Evolutionary conservation across 2,797 vertebrate species (phyloP).

Genomic region (Fratercula arctica): DNA sequence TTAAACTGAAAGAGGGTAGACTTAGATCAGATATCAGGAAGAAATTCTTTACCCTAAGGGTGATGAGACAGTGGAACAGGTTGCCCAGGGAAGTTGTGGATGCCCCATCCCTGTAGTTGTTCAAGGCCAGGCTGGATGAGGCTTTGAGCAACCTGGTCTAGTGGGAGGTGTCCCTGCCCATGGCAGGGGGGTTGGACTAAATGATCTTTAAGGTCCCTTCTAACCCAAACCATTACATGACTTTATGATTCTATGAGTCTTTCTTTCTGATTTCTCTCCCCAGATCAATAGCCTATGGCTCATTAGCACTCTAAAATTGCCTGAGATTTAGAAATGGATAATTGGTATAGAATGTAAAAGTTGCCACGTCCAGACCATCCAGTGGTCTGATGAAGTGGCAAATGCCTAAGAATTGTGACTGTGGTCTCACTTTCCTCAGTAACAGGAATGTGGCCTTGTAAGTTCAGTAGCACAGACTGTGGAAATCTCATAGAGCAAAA

Average conservation of each 20-base stretch:
- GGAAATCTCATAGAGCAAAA: neutral
- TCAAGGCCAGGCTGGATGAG: neutral
- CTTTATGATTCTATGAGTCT: neutral
- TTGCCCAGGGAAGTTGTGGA: neutral
- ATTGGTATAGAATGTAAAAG: neutral
- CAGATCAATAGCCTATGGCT: neutral
- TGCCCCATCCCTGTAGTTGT: no score
- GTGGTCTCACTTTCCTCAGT: neutral
- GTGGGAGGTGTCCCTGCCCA: neutral
- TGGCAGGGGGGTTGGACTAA: neutral
- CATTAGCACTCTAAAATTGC: neutral
- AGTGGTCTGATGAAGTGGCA: neutral
- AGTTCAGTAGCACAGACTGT: neutral
- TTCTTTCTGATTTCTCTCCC: neutral
- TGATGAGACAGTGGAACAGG: neutral
- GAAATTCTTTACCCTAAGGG: neutral
- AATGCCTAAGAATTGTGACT: neutral
- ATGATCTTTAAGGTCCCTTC: neutral
- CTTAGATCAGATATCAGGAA: neutral
- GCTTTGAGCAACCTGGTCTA: neutral
- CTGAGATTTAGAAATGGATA: neutral
- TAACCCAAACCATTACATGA: neutral
- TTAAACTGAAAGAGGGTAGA: neutral
- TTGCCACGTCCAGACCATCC: neutral
- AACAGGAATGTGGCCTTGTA: neutral